Evolutionary conservation across 2,888 invertebrate genomes (phyloP), one percentile per base, ranked within the genome.

Genomic region (Lycaena phlaeas): DNA sequence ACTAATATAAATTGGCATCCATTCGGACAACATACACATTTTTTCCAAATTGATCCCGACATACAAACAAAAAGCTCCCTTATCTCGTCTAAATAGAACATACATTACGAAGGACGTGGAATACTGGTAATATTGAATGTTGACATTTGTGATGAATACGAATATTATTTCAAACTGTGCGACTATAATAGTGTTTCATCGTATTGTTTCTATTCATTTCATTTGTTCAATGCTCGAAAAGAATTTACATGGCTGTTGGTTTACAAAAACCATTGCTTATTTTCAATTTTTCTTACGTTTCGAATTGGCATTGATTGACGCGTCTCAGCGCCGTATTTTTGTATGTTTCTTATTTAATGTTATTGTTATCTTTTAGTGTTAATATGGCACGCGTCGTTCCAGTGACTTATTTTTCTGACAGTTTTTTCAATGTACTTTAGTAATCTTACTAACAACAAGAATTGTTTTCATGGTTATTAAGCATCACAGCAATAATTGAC

Each of bases 1-100:
- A 34, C 34, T 34, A 34, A 34, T 34, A 34, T 22, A 18, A 34
- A 34, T 22, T 34, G 34, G 22, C 34, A 18, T 22, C 34, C 18
- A 31, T 12, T 18, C 34, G 12, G 34, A 9, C 22, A n/a, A 10
- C 4, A 34, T 18, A 10, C 12, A 18, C 10, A 18, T 22, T 34
- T 31, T 34, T 30, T 34, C 17, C 12, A 34, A 11, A 34, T 12
- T 18, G 11, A 17, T 18, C 3, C 9, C 11, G 11, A 9, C 3
- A 9, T 6, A 22, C 12, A n/a, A 18, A 18, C 9, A 7, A 34
- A 22, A 34, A 34, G 12, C 18, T 10, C 9, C 34, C 17, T 18
- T 22, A 7, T 14, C 0, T 2, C 2, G 1, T 34, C 12, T 10
- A 9, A 7, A 18, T 34, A 34, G 18, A 14, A 9, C 12, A 22